Evolutionary conservation across 2,888 invertebrate species (phyloP).

Genomic region (Dioctria rufipes): DNA sequence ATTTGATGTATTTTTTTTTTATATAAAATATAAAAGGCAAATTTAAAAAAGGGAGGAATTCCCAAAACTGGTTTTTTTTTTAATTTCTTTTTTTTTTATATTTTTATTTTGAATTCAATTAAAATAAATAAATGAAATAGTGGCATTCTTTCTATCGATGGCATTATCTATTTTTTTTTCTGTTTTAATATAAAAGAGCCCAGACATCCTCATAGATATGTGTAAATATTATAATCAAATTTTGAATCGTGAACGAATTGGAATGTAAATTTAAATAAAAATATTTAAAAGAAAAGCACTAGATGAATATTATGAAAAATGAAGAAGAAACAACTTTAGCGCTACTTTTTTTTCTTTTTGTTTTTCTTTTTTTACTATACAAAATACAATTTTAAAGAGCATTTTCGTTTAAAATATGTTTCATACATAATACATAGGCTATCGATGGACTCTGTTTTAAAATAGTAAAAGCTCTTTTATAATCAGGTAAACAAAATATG

Average conservation of each 20-base stretch:
- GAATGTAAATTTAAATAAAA: conserved; percentile 2
- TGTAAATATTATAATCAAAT: not conserved
- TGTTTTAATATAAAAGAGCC: conserved; percentile 48
- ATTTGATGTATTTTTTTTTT: conserved; percentile 26
- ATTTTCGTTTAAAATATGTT: no score
- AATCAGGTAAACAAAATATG: no score
- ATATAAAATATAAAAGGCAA: not conserved
- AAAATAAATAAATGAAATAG: conserved; percentile 28
- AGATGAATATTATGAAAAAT: not conserved
- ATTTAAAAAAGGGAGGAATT: conserved; percentile 60
- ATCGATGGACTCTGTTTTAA: no score
- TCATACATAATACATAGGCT: no score
- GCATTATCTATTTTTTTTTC: not conserved
- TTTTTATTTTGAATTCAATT: not conserved
- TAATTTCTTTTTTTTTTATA: conserved; percentile 1
- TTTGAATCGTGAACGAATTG: conserved; percentile 37
- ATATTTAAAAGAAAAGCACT: conserved; percentile 9
- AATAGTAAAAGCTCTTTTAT: no score
- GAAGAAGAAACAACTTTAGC: not conserved
- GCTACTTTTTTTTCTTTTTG: conserved; percentile 3
- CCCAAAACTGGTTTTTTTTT: conserved; percentile 57
- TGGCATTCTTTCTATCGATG: conserved; percentile 33
- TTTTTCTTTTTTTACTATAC: conserved; percentile 16
- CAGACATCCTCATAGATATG: not conserved
- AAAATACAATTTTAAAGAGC: not conserved